phyloP scores from a whole-genome alignment of 2,888 invertebrate species.

The Aphodius granarius region DNA sequence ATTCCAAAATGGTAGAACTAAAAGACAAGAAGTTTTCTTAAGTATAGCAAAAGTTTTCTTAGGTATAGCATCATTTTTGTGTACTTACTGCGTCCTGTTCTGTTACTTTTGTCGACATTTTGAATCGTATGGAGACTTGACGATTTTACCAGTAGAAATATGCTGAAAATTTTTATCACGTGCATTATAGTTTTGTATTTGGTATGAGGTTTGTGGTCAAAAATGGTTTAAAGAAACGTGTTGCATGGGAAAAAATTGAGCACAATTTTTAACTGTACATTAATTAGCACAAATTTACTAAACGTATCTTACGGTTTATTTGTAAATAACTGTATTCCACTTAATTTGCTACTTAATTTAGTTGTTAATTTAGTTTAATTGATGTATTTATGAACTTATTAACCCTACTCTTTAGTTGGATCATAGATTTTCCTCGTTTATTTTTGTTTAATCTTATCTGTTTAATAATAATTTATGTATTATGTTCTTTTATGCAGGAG shows the following conservation, averaged over 20 bases:
- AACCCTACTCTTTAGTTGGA: not conserved
- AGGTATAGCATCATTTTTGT: not conserved
- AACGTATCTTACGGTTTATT: not conserved
- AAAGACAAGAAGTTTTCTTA: constrained; percentile 12
- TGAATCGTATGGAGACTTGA: not conserved
- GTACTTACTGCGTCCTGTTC: not conserved
- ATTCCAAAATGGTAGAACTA: constrained; percentile 17
- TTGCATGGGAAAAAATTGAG: not conserved
- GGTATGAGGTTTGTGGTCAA: too few relatives aligned
- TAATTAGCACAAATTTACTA: not conserved
- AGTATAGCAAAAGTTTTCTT: constrained; percentile 8
- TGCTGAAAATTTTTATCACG: not conserved
- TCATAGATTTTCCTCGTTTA: too few relatives aligned
- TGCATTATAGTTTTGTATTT: too few relatives aligned
- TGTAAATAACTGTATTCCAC: not conserved
- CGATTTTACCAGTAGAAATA: not conserved
- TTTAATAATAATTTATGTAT: too few relatives aligned
- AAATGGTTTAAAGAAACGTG: not conserved
- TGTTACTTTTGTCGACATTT: not conserved
- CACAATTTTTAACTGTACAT: not conserved
- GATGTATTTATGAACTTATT: too few relatives aligned
- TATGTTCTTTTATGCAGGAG: too few relatives aligned
- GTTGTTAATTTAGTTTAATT: too few relatives aligned
- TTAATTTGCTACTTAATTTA: not conserved
- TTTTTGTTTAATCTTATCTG: too few relatives aligned